phyloP scores from a whole-genome alignment of 2,888 invertebrate genomes.

The Dasysyrphus tricinctus region DNA sequence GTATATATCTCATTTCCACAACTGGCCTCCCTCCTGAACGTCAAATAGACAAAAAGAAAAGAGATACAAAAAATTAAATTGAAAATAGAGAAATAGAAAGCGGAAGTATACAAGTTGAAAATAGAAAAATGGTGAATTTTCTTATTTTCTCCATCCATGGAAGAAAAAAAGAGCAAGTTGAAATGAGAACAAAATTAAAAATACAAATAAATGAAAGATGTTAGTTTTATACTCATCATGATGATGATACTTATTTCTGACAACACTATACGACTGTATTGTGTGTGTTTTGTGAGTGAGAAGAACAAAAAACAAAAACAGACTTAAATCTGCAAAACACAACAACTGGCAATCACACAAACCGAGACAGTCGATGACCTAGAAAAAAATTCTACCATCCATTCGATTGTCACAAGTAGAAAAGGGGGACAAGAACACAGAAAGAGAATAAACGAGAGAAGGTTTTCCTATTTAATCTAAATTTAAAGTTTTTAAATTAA shows the following conservation, averaged over 20 bases:
- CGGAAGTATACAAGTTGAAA: conserved; percentile 22
- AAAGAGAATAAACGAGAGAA: neutral
- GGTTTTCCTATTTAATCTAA: neutral
- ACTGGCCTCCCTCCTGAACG: neutral
- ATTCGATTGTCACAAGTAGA: neutral
- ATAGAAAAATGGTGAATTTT: conserved; percentile 14
- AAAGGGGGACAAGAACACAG: no score
- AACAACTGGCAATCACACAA: conserved; percentile 13
- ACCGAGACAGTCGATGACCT: conserved; percentile 21
- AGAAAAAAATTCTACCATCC: conserved; percentile 3
- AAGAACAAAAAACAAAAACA: conserved; percentile 1
- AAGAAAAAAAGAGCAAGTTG: neutral
- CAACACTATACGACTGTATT: neutral
- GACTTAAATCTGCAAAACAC: conserved; percentile 10
- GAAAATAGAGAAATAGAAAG: conserved; percentile 20
- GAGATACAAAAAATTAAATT: conserved; percentile 9
- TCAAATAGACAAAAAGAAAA: conserved; percentile 1
- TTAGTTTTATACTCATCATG: conserved; percentile 10
- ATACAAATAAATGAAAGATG: conserved; percentile 16
- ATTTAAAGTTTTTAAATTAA: neutral
- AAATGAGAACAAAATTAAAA: neutral
- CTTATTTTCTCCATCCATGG: conserved; percentile 4
- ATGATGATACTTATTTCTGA: conserved; percentile 1
- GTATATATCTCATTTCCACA: neutral
- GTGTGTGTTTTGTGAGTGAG: neutral